These are phyloP conservation scores for Pseudorhiza aurosa DNA, from an alignment of 30 jellyfish, hydroid and myxozoan species.

Conservation along the genomic window DNA sequence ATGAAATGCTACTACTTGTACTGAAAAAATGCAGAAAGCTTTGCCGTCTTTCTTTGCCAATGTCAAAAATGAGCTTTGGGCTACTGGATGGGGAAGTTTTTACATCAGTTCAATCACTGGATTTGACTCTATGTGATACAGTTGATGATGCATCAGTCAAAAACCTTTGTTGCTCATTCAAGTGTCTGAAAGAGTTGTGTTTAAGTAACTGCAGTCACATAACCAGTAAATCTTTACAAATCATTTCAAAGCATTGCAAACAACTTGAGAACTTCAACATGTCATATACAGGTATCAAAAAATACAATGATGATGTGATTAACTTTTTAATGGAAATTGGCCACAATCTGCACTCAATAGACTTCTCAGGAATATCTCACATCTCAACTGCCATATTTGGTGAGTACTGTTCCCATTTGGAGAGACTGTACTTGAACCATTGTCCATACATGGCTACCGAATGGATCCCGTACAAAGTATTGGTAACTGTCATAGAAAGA, in stretches of 20 bases:
- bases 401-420: conserved; percentile 38
- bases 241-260: conserved; percentile 31
- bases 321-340: conserved; percentile 22
- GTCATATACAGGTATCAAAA: conserved; percentile 53
- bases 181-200: conserved; percentile 17
- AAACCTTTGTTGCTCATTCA: conserved; percentile 15
- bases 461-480: conserved; percentile 28
- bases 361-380: conserved; percentile 46
- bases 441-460: conserved; percentile 52
- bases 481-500: not conserved
- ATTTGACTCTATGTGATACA: conserved; percentile 47
- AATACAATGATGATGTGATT: not conserved
- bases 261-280: conserved; percentile 35
- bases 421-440: conserved; percentile 58
- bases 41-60: conserved; percentile 25
- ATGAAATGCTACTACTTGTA: conserved; percentile 3
- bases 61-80: conserved; percentile 16
- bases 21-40: conserved; percentile 22
- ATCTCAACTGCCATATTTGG: conserved; percentile 33
- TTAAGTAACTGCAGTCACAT: conserved; percentile 52
- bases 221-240: conserved; percentile 17
- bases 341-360: conserved; percentile 31
- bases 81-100: conserved; percentile 2
- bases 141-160: conserved; percentile 44
- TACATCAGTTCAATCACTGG: conserved; percentile 18